These are phyloP conservation scores for Cactoblastis cactorum DNA, from an alignment of 2,888 invertebrate genomes.

Conservation along the genomic window DNA sequence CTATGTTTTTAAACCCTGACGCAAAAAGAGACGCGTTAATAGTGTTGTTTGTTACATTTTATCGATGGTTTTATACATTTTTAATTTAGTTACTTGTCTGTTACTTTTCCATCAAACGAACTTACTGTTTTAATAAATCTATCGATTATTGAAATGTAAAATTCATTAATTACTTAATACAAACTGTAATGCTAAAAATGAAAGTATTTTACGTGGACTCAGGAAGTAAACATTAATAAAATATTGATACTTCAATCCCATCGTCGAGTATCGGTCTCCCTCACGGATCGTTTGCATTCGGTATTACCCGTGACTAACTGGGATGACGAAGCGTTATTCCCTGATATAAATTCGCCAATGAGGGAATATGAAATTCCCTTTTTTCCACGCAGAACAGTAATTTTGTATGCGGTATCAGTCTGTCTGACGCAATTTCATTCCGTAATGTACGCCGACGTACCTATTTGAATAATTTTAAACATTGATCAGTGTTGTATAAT, in stretches of 20 bases:
- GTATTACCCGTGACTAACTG: slow-evolving; percentile 25
- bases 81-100: no score
- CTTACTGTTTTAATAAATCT: no score
- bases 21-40: no score
- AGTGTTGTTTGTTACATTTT: no score
- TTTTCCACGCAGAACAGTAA: slow-evolving; percentile 5
- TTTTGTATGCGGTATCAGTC: slow-evolving; percentile 7
- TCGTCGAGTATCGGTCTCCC: slow-evolving; percentile 14
- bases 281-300: slow-evolving; percentile 24
- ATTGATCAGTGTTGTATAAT: neutral
- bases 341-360: slow-evolving; percentile 19
- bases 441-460: slow-evolving; percentile 1
- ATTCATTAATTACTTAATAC: no score
- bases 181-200: neutral
- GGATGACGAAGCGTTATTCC: slow-evolving; percentile 23
- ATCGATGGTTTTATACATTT: no score
- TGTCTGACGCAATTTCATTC: neutral
- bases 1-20: no score
- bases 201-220: neutral
- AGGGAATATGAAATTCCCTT: slow-evolving; percentile 11
- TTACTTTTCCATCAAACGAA: no score
- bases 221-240: neutral
- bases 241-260: slow-evolving; percentile 9
- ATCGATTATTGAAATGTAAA: no score
- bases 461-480: slow-evolving; percentile 1